These are phyloP conservation scores for Sphaerophoria taeniata DNA, from an alignment of 2,888 invertebrate genomes.

Conservation along the genomic window DNA sequence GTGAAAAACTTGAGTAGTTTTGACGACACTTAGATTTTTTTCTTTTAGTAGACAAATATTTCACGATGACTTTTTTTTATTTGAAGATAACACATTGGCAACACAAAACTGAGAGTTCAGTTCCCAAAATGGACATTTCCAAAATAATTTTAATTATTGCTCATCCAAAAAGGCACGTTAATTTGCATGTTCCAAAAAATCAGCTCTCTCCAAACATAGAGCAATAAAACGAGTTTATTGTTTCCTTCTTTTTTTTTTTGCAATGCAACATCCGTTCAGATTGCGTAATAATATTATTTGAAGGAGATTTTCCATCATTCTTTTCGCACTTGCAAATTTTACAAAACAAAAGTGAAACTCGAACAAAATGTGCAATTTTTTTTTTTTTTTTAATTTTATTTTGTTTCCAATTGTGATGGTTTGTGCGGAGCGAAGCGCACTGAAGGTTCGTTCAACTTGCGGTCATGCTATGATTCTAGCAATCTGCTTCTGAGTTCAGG, in stretches of 20 bases:
- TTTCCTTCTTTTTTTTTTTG: background rate
- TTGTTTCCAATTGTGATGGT: slow-evolving; percentile 1
- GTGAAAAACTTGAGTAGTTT: background rate
- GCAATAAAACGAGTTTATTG: background rate
- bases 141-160: too few species aligned
- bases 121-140: too few species aligned
- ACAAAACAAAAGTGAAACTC: slow-evolving; percentile 34
- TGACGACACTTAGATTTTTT: too few species aligned
- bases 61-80: too few species aligned
- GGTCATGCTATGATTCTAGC: background rate
- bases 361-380: background rate
- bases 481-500: background rate
- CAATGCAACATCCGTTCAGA: background rate
- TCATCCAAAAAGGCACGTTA: too few species aligned
- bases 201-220: too few species aligned
- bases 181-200: too few species aligned
- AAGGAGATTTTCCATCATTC: background rate
- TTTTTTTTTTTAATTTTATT: background rate
- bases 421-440: slow-evolving; percentile 10
- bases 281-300: slow-evolving; percentile 2
- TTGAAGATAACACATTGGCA: too few species aligned
- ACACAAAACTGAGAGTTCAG: too few species aligned
- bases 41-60: too few species aligned
- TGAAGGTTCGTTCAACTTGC: slow-evolving; percentile 38
- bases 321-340: background rate